These are phyloP conservation scores for Synaphobranchus kaupii DNA, from an alignment of 2,797 vertebrate genomes.

Conservation along the genomic window DNA sequence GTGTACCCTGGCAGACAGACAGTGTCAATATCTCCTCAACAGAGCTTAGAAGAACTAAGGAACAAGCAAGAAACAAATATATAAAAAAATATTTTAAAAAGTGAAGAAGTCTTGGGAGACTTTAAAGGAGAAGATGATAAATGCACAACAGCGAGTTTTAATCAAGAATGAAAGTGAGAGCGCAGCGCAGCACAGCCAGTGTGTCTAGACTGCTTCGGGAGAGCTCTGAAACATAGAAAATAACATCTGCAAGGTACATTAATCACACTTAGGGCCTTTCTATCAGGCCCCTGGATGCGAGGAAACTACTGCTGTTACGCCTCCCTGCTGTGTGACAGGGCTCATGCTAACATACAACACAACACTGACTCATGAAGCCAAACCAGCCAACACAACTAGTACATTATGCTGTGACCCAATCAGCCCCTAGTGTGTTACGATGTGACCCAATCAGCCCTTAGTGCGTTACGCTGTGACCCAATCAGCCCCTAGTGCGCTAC, in stretches of 20 bases:
- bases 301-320: slow-evolving; percentile 23
- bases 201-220: slow-evolving; percentile 77
- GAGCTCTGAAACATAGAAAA: slow-evolving; percentile 75
- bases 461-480: too few species aligned
- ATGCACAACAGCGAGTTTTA: slow-evolving; percentile 76
- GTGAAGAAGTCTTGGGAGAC: slow-evolving; percentile 56
- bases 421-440: not conserved
- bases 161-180: slow-evolving; percentile 80
- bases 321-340: not conserved
- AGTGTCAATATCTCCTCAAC: not conserved
- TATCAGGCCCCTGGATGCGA: slow-evolving; percentile 20
- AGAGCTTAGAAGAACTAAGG: not conserved
- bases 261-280: slow-evolving; percentile 71
- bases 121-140: slow-evolving; percentile 72
- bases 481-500: too few species aligned
- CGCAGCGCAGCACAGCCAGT: slow-evolving; percentile 74
- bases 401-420: not conserved
- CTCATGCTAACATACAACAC: not conserved
- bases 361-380: not conserved
- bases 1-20: not conserved
- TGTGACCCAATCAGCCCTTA: too few species aligned
- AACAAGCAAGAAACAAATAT: slow-evolving; percentile 22
- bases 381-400: not conserved
- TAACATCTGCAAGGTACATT: slow-evolving; percentile 79
- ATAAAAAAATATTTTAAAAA: slow-evolving; percentile 18